These are phyloP conservation scores for Danionella dracula DNA, from an alignment of 2,797 vertebrate species.

Conservation along the genomic window DNA sequence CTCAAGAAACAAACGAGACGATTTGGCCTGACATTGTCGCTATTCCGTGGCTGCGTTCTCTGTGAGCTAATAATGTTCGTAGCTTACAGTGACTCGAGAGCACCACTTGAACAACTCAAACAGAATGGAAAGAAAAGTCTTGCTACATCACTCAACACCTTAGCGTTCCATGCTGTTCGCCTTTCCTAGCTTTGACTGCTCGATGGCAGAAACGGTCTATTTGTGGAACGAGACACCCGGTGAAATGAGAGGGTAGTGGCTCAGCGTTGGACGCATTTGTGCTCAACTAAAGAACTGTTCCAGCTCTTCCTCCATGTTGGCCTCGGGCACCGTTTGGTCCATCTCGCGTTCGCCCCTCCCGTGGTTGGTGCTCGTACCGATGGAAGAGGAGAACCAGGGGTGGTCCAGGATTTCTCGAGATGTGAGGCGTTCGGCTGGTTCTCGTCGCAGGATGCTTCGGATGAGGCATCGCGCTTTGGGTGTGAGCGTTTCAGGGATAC, in stretches of 20 bases:
- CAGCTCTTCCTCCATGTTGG: conserved; percentile 96
- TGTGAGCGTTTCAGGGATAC: conserved; percentile 95
- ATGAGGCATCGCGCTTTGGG: conserved; percentile 99
- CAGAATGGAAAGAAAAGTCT: conserved; percentile 52
- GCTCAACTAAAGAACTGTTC: conserved; percentile 98
- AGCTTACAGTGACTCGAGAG: conserved; percentile 59
- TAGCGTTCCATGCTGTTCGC: conserved; percentile 67
- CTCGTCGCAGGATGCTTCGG: conserved; percentile 92
- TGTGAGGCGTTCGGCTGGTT: conserved; percentile 94
- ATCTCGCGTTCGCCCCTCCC: conserved; percentile 81
- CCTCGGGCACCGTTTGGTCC: conserved; percentile 97
- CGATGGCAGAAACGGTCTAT: conserved; percentile 52
- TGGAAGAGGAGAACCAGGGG: conserved; percentile 88
- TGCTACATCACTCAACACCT: conserved; percentile 72
- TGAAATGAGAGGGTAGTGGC: conserved; percentile 54
- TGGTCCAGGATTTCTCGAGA: conserved; percentile 97
- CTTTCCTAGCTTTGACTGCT: conserved; percentile 30
- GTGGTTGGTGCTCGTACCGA: conserved; percentile 72
- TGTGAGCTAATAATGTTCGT: conserved; percentile 72
- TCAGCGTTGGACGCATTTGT: conserved; percentile 53
- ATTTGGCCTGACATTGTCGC: conserved; percentile 62
- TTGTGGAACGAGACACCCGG: conserved; percentile 76
- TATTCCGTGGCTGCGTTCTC: conserved; percentile 71
- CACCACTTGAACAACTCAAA: conserved; percentile 62
- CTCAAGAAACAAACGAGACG: conserved; percentile 9